Conservation (phyloP, 2,888 invertebrate species). For the Protonemura montana region DNA sequence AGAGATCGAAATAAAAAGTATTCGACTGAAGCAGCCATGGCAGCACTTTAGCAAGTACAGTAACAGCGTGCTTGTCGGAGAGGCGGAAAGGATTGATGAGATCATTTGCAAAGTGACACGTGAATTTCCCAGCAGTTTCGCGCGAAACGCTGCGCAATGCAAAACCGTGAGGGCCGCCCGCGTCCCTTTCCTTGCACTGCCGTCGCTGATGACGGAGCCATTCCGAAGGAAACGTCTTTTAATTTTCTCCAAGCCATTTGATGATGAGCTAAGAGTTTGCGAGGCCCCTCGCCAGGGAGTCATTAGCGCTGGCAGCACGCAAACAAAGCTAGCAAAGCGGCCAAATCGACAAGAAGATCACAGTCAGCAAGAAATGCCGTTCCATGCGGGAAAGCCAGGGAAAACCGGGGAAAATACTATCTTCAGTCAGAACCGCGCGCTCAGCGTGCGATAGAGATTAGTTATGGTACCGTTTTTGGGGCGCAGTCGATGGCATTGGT, state of each 20-base stretch:
- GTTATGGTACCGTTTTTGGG: not conserved
- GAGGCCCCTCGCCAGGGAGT: constrained; percentile 23
- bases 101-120: constrained; percentile 40
- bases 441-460: not conserved
- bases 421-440: not conserved
- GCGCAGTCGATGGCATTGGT: not conserved
- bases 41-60: not conserved
- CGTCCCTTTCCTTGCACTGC: not conserved
- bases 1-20: not conserved
- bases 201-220: constrained; percentile 36
- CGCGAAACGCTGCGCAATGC: constrained; percentile 13
- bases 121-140: constrained; percentile 39
- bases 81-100: constrained; percentile 34
- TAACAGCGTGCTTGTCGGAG: not conserved
- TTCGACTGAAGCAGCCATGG: not conserved
- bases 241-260: constrained; percentile 41
- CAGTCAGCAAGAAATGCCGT: not conserved
- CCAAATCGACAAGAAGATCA: not conserved
- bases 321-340: constrained; percentile 13
- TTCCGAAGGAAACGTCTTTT: constrained; percentile 39
- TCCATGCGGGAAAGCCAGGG: not conserved
- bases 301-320: constrained; percentile 29
- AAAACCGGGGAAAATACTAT: not conserved
- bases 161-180: constrained; percentile 4
- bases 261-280: constrained; percentile 40